These are phyloP conservation scores for Tragelaphus oryx DNA, from an alignment of 2,797 vertebrate species.

Conservation along the genomic window DNA sequence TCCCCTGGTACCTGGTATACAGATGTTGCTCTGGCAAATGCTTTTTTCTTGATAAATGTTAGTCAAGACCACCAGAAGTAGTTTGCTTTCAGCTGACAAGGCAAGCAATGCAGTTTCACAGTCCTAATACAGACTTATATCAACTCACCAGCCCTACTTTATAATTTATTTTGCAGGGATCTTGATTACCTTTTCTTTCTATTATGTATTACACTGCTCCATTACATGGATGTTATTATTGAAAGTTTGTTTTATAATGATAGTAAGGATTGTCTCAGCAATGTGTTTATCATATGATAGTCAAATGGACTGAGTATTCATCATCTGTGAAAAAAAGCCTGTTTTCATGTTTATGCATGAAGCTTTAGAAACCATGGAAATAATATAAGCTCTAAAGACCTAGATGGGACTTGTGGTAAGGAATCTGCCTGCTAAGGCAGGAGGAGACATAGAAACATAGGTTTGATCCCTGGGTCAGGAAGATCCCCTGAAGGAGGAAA, in stretches of 20 bases:
- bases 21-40: neutral
- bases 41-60: neutral
- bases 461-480: neutral
- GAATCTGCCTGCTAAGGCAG: neutral
- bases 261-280: neutral
- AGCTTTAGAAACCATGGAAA: neutral
- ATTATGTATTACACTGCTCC: neutral
- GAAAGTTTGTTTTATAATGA: neutral
- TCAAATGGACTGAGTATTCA: neutral
- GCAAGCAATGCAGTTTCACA: neutral
- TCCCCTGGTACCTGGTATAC: neutral
- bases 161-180: neutral
- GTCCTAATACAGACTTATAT: neutral
- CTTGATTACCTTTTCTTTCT: neutral
- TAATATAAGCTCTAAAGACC: neutral
- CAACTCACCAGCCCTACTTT: neutral
- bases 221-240: neutral
- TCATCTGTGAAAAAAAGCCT: neutral
- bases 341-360: neutral
- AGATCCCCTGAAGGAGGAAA: neutral
- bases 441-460: neutral
- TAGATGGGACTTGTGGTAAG: neutral
- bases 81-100: neutral
- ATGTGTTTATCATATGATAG: neutral
- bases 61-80: neutral